Evolutionary conservation across 1,140 invertebrate species (phyloP), one percentile per base, ranked within the genome.

Genomic region (Apis cerana): DNA sequence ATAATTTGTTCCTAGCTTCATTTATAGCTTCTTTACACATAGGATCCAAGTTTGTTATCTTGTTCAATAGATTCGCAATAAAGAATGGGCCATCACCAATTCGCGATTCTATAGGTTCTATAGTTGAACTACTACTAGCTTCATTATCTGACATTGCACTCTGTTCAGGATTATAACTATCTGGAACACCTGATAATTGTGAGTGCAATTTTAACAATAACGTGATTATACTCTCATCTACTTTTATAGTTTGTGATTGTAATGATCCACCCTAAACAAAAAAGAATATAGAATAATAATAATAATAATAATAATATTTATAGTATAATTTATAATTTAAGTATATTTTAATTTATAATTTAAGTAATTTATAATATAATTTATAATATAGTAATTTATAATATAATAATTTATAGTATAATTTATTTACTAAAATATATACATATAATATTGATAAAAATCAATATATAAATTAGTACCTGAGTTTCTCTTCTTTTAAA

Each of bases 221-320:
- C 0, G 98, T 98, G 84, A 99, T 96, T 74, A 99, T 98, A 81
- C 97, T 99, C 93, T 99, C 98, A 88, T 98, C 97, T 23, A 97
- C 95, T 77, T 96, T 95, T 13, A 91, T 87, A 1, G 90, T 86
- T 79, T 93, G 91, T 10, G 92, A 90, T 67, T 92, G 90, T 13
- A 80, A 56, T 9, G 58, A 27, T 52, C 80, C 83, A 43, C 48
- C 56, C 87, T 88, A 11, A 33, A 67, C 1, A 70, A 7, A 58
- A 62, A 15, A 75, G 2, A 84, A n/a, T 59, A 9, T 12, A 27
- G 17, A 33, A 33, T 75, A 12, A 52, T 17, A 11, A 56, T 27
- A 27, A 27, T 27, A 27, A 27, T 27, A n/a, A n/a, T 65, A 43
- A 1, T 11, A 17, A 70, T 33, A 33, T 33, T 33, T 33, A 59